Evolutionary conservation across 64 coral and sea anemone genomes (phyloP), one percentile per base, ranked within the genome.

Genomic region (Dendronephthya gigantea): DNA sequence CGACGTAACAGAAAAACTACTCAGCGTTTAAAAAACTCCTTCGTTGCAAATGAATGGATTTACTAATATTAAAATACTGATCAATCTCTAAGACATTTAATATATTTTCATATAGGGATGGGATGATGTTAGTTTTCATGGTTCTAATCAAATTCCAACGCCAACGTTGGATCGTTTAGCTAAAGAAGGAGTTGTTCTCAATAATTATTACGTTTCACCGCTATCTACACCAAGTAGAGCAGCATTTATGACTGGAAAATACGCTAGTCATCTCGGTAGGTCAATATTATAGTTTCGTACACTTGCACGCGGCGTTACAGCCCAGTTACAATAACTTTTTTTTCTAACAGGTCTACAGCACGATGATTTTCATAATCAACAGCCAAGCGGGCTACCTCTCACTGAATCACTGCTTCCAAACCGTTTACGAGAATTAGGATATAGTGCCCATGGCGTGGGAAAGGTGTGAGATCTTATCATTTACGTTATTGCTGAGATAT

Each of bases 81-180:
- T 45, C 41, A 11, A 45, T 45, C 4, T 45, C 41, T 45, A 45
- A 45, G 11, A 11, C 11, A 45, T 45, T 45, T 11, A 45, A 45
- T 45, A 4, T 62, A 19, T 62, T 23, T 31, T 19, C 86, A 0
- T 70, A 4, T 34, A 98, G 95, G 95, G 95, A 15, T 98, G 95
- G 95, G 95, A 98, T 91, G 95, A 98, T 82, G 95, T 98, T 47
- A 89, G 95, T 49, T 98, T 98, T 81, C 95, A 98, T 79, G 95
- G 95, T 32, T 93, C 95, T 25, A 84, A 81, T 52, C 95, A 98
- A 72, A 93, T 98, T 27, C 95, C 92, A 38, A 98, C 95, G 66
- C 95, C 95, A 37, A 91, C 91, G 33, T 83, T 98, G 9, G 95
- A 98, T 50, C 82, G 84, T 7, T 85, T 91, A 69, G 95, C 95